A percentile compares a stretch with the other conserved stretches of the same genome.
phyloP scores from a whole-genome alignment of 2,113 vertebrate genomes.

The Dipodomys ordii region DNA sequence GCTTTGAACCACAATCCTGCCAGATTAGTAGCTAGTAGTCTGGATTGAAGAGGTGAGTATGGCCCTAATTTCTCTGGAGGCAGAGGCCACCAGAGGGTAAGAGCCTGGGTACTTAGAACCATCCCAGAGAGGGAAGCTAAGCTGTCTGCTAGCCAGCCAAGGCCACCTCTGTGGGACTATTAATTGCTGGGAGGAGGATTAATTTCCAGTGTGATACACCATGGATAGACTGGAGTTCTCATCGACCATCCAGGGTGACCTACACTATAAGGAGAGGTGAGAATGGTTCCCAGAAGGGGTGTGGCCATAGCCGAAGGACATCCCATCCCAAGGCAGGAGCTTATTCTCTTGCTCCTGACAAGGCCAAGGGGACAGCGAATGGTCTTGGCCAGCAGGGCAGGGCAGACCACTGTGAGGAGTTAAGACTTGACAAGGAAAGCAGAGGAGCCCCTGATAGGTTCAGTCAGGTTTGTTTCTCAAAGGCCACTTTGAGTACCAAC shows the following conservation, averaged over 20 bases:
- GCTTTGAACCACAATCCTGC: no score
- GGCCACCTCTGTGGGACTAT: neutral
- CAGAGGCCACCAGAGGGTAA: neutral
- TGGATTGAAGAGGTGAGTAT: neutral
- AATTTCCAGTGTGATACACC: neutral
- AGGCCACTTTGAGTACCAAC: neutral
- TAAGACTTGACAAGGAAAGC: neutral
- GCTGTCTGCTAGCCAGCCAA: neutral
- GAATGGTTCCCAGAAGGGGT: neutral
- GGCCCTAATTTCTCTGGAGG: neutral
- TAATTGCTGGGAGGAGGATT: neutral
- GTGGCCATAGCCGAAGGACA: neutral
- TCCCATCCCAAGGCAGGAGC: neutral
- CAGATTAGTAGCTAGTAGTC: neutral
- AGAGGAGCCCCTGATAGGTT: neutral
- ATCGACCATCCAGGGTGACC: neutral
- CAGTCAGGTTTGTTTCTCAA: neutral
- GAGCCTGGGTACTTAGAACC: neutral
- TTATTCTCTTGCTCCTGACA: neutral
- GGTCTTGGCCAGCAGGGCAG: neutral
- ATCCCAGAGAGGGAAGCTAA: neutral
- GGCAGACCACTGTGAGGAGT: neutral
- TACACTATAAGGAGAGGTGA: neutral
- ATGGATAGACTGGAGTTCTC: neutral
- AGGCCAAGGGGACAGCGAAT: neutral